Conservation (phyloP, 2,797 vertebrate genomes). For the Clarias platycephalus region DNA sequence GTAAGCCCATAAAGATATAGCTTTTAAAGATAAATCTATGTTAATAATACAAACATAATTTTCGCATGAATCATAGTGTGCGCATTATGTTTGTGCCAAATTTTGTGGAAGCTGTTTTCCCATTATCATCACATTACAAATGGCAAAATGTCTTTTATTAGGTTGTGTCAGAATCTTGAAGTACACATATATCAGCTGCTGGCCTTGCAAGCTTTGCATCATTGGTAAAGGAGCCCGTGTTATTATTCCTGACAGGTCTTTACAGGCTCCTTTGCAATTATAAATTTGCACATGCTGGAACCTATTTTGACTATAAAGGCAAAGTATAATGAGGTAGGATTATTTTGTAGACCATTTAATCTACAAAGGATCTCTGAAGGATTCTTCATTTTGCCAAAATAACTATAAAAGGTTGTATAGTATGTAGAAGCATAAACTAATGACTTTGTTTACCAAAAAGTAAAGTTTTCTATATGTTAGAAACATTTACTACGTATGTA, state of each 20-base stretch:
- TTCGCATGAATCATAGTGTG: not conserved
- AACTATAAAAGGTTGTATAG: too few species aligned
- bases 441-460: not conserved
- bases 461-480: too few species aligned
- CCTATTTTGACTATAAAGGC: not conserved
- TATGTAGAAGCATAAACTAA: not conserved
- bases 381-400: not conserved
- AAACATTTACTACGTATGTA: not conserved
- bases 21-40: not conserved
- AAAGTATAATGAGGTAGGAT: not conserved
- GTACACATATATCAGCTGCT: conserved; percentile 15
- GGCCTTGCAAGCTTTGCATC: not conserved
- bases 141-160: conserved; percentile 3
- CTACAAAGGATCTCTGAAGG: not conserved
- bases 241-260: conserved; percentile 3
- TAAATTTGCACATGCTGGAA: conserved; percentile 12
- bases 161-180: conserved; percentile 7
- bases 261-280: conserved; percentile 4
- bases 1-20: not conserved
- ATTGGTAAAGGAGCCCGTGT: not conserved
- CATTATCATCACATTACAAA: conserved; percentile 18
- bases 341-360: not conserved
- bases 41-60: conserved; percentile 17
- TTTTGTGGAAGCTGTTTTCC: conserved; percentile 1
- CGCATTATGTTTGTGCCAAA: not conserved